Evolutionary conservation across 2,888 invertebrate species (phyloP).

Genomic region (Lycophotia porphyrea): DNA sequence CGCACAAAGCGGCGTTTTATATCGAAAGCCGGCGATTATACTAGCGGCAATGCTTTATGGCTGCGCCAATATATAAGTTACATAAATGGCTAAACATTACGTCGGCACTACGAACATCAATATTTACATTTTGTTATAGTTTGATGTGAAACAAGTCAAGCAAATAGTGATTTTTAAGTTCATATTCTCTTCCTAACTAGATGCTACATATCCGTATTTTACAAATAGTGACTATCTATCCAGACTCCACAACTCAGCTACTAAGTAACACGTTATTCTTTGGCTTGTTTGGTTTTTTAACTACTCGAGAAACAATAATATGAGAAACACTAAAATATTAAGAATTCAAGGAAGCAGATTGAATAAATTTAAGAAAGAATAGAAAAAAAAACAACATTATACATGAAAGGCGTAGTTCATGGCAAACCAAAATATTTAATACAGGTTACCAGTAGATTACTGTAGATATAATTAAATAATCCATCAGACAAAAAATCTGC

Average conservation of each 20-base stretch:
- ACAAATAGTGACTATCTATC: neutral
- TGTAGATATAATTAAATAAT: neutral
- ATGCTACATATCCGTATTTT: neutral
- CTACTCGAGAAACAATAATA: neutral
- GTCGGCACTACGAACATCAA: neutral
- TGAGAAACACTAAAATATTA: neutral
- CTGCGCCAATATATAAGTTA: slow-evolving; percentile 51
- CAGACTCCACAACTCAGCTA: neutral
- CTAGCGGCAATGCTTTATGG: slow-evolving; percentile 50
- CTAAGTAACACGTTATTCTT: neutral
- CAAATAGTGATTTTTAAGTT: neutral
- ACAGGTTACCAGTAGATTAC: neutral
- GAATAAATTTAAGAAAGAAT: too few species aligned
- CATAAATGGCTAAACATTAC: slow-evolving; percentile 27
- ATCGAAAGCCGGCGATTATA: slow-evolving; percentile 59
- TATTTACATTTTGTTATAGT: neutral
- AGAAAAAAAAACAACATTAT: neutral
- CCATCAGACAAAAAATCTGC: neutral
- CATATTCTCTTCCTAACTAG: neutral
- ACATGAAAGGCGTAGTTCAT: neutral
- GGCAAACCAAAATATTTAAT: neutral
- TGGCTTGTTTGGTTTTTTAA: neutral
- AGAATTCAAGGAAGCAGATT: neutral
- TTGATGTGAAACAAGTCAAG: neutral
- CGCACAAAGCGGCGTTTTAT: slow-evolving; percentile 52